phyloP scores from a whole-genome alignment of 2,113 vertebrate genomes.

The Nerophis ophidion region DNA sequence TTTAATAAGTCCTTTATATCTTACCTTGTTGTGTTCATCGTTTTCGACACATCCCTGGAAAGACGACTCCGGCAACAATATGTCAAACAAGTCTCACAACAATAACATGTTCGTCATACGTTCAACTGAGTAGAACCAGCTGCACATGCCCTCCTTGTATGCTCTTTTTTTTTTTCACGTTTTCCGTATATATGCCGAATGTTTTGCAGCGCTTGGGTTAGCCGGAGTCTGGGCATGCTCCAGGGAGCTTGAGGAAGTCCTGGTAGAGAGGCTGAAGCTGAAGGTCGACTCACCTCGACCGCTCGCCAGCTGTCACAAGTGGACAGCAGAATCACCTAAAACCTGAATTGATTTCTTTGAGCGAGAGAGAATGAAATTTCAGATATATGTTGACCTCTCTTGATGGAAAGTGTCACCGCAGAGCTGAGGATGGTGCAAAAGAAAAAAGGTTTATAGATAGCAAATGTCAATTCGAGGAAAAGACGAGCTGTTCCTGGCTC shows the following conservation, averaged over 20 bases:
- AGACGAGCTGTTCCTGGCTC: constrained; percentile 20
- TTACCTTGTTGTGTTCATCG: no score
- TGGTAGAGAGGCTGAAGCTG: constrained; percentile 45
- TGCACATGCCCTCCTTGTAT: no score
- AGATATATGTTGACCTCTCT: constrained; percentile 63
- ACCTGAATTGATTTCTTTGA: constrained; percentile 66
- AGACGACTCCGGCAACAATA: no score
- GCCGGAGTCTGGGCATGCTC: constrained; percentile 27
- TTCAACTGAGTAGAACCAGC: no score
- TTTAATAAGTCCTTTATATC: no score
- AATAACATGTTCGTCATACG: no score
- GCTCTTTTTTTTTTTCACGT: no score
- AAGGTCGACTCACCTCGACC: constrained; percentile 54
- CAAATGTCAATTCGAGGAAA: constrained; percentile 50
- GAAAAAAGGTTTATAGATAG: constrained; percentile 40
- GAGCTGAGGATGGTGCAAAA: constrained; percentile 29
- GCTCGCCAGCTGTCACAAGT: constrained; percentile 49
- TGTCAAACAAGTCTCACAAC: no score
- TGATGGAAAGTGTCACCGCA: constrained; percentile 56
- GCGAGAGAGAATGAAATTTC: constrained; percentile 50
- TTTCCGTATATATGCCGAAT: no score
- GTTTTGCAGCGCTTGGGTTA: constrained; percentile 35
- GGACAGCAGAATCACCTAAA: constrained; percentile 63
- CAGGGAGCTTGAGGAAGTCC: constrained; percentile 26
- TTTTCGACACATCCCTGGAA: no score